A percentile compares a stretch with the other conserved stretches of the same genome.
Conservation (phyloP, 2,888 invertebrate species). For the Esperia sulphurella region DNA sequence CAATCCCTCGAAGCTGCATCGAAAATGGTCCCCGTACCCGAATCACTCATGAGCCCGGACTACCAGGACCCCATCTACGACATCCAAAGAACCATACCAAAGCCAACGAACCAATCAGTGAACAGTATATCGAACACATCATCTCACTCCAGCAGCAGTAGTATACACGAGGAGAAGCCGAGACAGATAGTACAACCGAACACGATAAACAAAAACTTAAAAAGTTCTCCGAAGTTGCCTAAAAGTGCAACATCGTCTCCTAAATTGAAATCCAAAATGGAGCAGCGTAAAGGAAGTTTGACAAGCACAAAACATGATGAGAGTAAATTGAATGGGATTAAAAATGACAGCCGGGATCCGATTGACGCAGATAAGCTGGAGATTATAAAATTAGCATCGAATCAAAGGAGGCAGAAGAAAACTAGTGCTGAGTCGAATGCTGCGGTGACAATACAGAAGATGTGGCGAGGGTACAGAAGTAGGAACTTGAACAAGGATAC, state of each 20-base stretch:
- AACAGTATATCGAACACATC: constrained; percentile 44
- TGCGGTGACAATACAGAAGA: constrained; percentile 90
- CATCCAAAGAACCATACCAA: constrained; percentile 58
- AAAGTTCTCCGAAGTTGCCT: constrained; percentile 63
- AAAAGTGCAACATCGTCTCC: constrained; percentile 73
- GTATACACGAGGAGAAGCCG: constrained; percentile 51
- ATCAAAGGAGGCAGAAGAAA: constrained; percentile 56
- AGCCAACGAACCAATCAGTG: constrained; percentile 33
- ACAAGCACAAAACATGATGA: constrained; percentile 49
- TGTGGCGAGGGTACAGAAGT: constrained; percentile 91
- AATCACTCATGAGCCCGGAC: constrained; percentile 92
- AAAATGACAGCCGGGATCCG: constrained; percentile 30
- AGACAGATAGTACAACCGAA: constrained; percentile 27
- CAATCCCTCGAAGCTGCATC: constrained; percentile 88
- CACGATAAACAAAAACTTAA: constrained; percentile 40
- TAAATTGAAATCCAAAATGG: constrained; percentile 59
- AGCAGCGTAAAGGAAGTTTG: constrained; percentile 65
- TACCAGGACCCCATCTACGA: constrained; percentile 79
- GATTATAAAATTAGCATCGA: constrained; percentile 58
- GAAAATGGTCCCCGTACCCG: constrained; percentile 92
- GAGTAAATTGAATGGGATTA: constrained; percentile 53
- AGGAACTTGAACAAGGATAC: constrained; percentile 86
- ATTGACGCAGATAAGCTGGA: constrained; percentile 55
- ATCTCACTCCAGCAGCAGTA: constrained; percentile 51
- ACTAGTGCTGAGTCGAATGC: constrained; percentile 70